Conservation (phyloP, 2,888 invertebrate species). For the Limnephilus lunatus region DNA sequence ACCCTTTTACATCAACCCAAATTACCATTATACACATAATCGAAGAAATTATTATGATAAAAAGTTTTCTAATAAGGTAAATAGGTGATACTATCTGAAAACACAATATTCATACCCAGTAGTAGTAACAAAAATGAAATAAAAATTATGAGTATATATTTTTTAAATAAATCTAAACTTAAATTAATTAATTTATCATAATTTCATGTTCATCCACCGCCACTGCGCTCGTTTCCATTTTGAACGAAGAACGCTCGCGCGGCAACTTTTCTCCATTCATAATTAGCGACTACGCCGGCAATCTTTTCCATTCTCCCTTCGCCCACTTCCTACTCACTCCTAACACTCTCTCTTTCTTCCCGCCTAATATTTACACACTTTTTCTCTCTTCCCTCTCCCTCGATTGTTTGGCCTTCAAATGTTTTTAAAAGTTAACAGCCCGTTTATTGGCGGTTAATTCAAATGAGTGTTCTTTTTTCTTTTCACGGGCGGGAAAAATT, state of each 20-base stretch:
- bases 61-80: neutral
- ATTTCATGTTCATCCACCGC: constrained; percentile 23
- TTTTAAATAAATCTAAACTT: too few species aligned
- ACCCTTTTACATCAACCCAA: too few species aligned
- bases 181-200: neutral
- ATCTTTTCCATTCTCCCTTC: constrained; percentile 61
- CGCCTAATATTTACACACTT: constrained; percentile 56
- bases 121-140: too few species aligned
- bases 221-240: constrained; percentile 61
- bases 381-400: constrained; percentile 54
- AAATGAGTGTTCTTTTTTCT: constrained; percentile 45
- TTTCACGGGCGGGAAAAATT: constrained; percentile 5
- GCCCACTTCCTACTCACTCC: neutral
- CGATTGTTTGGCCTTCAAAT: constrained; percentile 41
- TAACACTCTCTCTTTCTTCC: constrained; percentile 64
- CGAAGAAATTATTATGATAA: neutral
- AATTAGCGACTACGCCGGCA: constrained; percentile 66
- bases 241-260: constrained; percentile 59
- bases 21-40: neutral
- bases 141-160: too few species aligned
- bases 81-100: neutral
- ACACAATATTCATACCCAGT: too few species aligned
- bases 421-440: constrained; percentile 59
- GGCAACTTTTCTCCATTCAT: constrained; percentile 67
- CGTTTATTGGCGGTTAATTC: constrained; percentile 53